Base-by-base conservation (phyloP, 2,113 vertebrate species). In the Crocuta crocuta region DNA sequence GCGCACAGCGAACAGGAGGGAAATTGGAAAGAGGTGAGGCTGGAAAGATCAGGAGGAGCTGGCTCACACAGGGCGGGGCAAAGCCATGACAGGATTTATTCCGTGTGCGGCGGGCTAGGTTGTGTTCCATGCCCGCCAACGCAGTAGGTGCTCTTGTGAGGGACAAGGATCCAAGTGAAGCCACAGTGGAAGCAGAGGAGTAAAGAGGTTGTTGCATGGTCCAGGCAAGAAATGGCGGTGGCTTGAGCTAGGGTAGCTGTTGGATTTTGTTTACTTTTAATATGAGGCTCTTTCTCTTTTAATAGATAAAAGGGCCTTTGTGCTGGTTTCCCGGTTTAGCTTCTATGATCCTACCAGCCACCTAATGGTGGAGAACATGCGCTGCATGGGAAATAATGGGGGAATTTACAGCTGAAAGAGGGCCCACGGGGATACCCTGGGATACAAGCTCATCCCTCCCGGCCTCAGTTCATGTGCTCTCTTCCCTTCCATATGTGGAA, bases 31-130 rank as follows among this genome's bases (percentile, higher is more conserved):
- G 53, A 71, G n/a, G 48, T 5, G 50, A 92, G 35, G 23, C 1
- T n/a, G 55, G 76, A 81, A 61, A 55, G 23, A 53, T 21, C 26
- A 16, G 7, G 12, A 45, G 68, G 31, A 16, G 10, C 55, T 55
- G 23, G 16, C 2, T 15, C 35, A 17, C 1, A 1, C 17, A 7
- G 26, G 12, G 1, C 15, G 9, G 39, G 65, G 39, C 53, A 7
- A 43, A 53, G 26, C 45, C 58, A 26, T 63, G 39, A 28, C 1
- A 4, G 65, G 16, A 1, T 71, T 89, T 23, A 71, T 31, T 68
- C 31, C 12, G 0, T 15, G 31, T 8, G 12, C 10, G 33, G 11
- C 10, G 10, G 8, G 35, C n/a, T 9, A 39, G 63, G 1, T 50
- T 55, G 45, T 48, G 26, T 48, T 83, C 58, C 55, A 1, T 17